Evolutionary conservation across 1,140 invertebrate species (phyloP), one percentile per base, ranked within the genome.

Genomic region (Polypedilum pembai): DNA sequence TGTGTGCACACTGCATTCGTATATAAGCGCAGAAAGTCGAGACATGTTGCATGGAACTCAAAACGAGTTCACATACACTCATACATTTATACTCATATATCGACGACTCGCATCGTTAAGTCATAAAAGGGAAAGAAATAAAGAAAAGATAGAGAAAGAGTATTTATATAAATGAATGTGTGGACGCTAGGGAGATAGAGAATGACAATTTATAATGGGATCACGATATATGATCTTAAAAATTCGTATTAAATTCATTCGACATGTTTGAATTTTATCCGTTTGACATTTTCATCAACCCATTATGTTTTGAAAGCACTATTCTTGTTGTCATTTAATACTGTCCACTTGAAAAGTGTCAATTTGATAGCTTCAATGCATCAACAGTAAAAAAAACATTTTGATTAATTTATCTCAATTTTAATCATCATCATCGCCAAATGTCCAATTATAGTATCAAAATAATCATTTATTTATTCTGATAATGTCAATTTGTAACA

Each of bases 211-310:
- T 12, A 56, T 56, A 56, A n/a, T n/a, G n/a, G n/a, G 3, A 15
- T 12, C 3, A 56, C 12, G 45, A 56, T 56, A 56, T 56, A 56
- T 15, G 45, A 56, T 56, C 45, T 56, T 33, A 33, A 33, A 33
- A 33, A 33, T 33, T 56, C 45, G 12, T 56, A 15, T 15, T 56
- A 56, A 33, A 33, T 33, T 33, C 24, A 33, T 33, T 33, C 10
- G 45, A 56, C 12, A 56, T 15, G 45, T 56, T 56, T 56, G n/a
- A 56, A 56, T 56, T 56, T n/a, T 56, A 56, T 56, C 45, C 45
- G 15, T 12, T 56, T 56, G 45, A 56, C 45, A 56, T 56, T 56
- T 56, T 56, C 45, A 56, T 56, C 45, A 56, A 1, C 10, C 45
- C 12, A 56, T 15, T 56, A n/a, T 56, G n/a, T n/a, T 15, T n/a